These are phyloP conservation scores for Nemotelus pantherinus DNA, from an alignment of 2,888 invertebrate genomes.

Conservation along the genomic window DNA sequence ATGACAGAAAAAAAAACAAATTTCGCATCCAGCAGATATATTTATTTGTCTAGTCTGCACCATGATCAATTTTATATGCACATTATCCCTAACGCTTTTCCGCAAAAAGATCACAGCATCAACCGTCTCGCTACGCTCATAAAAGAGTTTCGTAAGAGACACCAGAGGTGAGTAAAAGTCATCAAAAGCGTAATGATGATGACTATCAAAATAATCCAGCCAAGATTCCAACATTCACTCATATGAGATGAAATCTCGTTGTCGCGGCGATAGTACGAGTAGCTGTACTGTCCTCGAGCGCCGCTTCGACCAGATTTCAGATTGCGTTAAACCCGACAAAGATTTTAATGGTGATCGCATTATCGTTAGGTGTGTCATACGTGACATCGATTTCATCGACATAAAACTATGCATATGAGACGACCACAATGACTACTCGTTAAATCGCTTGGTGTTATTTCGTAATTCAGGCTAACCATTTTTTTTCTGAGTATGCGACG, in stretches of 20 bases:
- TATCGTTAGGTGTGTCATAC: slow-evolving; percentile 44
- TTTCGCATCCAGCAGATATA: too few species aligned
- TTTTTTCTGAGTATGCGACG: neutral
- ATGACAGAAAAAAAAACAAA: too few species aligned
- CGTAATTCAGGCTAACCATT: slow-evolving; percentile 41
- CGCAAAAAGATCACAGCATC: too few species aligned
- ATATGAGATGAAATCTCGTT: slow-evolving; percentile 25
- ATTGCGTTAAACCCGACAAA: slow-evolving; percentile 28
- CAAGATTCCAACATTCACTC: slow-evolving; percentile 32
- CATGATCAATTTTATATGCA: too few species aligned
- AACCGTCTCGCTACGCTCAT: too few species aligned
- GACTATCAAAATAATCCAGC: slow-evolving; percentile 21
- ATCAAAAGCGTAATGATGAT: slow-evolving; percentile 20
- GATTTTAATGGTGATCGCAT: slow-evolving; percentile 32
- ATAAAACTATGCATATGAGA: neutral
- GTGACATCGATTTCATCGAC: slow-evolving; percentile 40
- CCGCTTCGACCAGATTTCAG: slow-evolving; percentile 17
- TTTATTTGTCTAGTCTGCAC: too few species aligned
- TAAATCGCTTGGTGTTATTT: slow-evolving; percentile 35
- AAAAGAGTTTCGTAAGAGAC: too few species aligned
- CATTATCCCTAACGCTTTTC: too few species aligned
- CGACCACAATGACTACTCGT: neutral
- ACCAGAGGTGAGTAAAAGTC: slow-evolving; percentile 29
- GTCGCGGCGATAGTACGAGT: neutral
- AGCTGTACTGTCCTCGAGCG: neutral